Evolutionary conservation across 2,888 invertebrate genomes (phyloP).

Genomic region (Macrostomum cliftonense): DNA sequence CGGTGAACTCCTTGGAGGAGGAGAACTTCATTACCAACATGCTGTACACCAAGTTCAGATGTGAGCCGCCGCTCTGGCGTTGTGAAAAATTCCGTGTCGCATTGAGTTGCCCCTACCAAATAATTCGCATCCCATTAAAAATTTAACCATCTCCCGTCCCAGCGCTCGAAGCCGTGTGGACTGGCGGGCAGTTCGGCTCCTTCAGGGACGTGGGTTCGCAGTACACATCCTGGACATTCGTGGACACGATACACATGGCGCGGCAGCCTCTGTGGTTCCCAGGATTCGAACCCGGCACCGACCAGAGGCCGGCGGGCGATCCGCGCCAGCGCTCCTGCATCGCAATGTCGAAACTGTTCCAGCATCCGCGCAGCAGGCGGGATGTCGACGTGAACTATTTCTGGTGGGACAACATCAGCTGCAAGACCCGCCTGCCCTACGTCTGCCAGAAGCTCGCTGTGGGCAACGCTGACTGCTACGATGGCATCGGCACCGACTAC

Average conservation of each 20-base stretch:
- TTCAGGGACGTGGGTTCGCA: too few relatives aligned
- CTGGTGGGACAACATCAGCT: conserved; percentile 37
- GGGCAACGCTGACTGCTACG: conserved; percentile 39
- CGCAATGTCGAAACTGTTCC: background rate
- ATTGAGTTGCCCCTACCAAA: too few relatives aligned
- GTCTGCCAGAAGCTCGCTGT: conserved; percentile 37
- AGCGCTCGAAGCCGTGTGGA: too few relatives aligned
- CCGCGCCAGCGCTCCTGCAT: conserved; percentile 2
- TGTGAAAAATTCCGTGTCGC: too few relatives aligned
- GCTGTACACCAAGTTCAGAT: conserved; percentile 18
- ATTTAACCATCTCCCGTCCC: too few relatives aligned
- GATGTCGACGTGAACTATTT: conserved; percentile 18
- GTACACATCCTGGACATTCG: too few relatives aligned
- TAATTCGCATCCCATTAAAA: too few relatives aligned
- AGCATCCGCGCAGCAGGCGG: too few relatives aligned
- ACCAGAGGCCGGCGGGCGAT: conserved; percentile 7
- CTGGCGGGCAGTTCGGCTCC: too few relatives aligned
- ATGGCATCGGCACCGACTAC: conserved; percentile 41
- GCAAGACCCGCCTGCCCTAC: conserved; percentile 36
- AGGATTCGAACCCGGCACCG: conserved; percentile 4
- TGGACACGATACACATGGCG: too few relatives aligned
- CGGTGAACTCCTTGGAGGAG: conserved; percentile 41
- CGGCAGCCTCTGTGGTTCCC: conserved; percentile 6
- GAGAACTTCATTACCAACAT: conserved; percentile 44
- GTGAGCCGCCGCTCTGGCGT: too few relatives aligned